Evolutionary conservation across 2,888 invertebrate species (phyloP).

Genomic region (Mesorhabditis belari): DNA sequence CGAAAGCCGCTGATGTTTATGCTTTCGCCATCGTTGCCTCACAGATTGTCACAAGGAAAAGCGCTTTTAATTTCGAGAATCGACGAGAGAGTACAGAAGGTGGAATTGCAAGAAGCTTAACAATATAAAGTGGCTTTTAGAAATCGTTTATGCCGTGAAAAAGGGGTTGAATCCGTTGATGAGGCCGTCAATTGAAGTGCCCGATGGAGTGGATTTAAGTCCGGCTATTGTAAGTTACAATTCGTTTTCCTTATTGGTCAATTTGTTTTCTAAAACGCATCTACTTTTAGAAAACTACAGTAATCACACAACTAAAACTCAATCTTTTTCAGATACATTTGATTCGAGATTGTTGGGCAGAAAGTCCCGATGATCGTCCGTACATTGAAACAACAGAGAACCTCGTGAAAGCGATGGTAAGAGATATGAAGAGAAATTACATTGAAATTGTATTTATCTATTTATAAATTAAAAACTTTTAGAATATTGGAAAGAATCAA

Average conservation of each 20-base stretch:
- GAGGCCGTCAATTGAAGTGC: slow-evolving; percentile 26
- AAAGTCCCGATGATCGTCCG: slow-evolving; percentile 35
- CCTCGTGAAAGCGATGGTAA: slow-evolving; percentile 16
- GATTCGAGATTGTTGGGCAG: slow-evolving; percentile 42
- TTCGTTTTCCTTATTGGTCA: background rate
- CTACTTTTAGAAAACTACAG: background rate
- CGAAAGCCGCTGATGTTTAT: slow-evolving; percentile 32
- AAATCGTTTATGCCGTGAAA: slow-evolving; percentile 36
- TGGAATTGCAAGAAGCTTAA: no score
- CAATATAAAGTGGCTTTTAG: no score
- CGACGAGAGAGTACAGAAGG: slow-evolving; percentile 29
- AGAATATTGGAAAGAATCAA: slow-evolving; percentile 10
- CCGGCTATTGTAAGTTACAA: slow-evolving; percentile 18
- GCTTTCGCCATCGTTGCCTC: slow-evolving; percentile 44
- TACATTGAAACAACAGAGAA: slow-evolving; percentile 18
- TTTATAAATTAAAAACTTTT: background rate
- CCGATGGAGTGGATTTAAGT: slow-evolving; percentile 26
- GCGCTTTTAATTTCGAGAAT: slow-evolving; percentile 37
- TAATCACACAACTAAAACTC: background rate
- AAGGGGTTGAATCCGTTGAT: slow-evolving; percentile 28
- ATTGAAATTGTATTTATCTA: background rate
- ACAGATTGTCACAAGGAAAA: slow-evolving; percentile 41
- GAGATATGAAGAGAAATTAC: background rate
- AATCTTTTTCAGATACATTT: slow-evolving; percentile 25
- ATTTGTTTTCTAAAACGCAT: background rate